phyloP scores from a whole-genome alignment of 1,140 invertebrate genomes.

The Forficula auricularia region DNA sequence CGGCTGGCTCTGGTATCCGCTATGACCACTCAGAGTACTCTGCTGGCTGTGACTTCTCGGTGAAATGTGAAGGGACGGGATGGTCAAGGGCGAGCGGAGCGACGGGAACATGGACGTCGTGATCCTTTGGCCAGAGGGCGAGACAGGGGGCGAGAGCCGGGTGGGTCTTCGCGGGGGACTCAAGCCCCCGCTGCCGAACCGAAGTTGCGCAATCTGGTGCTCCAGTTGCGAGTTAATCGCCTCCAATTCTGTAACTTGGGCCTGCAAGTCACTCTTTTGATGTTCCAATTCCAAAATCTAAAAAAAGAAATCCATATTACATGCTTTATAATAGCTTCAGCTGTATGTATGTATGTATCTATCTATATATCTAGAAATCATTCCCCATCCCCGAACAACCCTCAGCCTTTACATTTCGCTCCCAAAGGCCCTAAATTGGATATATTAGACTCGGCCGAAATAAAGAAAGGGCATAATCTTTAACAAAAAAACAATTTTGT shows the following conservation, averaged over 20 bases:
- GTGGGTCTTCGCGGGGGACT: neutral
- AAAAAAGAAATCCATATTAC: neutral
- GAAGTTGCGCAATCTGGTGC: too few species aligned
- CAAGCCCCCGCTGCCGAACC: too few species aligned
- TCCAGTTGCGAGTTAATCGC: conserved; percentile 9
- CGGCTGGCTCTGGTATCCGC: too few species aligned
- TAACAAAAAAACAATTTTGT: neutral
- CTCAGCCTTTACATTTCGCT: too few species aligned
- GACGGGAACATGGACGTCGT: neutral
- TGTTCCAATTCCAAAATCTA: conserved; percentile 23
- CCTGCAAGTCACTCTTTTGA: conserved; percentile 24
- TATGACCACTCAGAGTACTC: too few species aligned
- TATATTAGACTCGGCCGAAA: too few species aligned
- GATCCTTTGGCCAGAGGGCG: neutral
- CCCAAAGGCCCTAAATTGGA: too few species aligned
- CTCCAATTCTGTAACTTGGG: conserved; percentile 25
- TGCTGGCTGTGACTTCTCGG: too few species aligned
- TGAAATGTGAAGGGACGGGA: neutral
- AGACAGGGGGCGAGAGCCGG: neutral
- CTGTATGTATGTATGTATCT: too few species aligned
- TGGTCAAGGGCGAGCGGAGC: neutral
- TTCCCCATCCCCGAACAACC: too few species aligned
- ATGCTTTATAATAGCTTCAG: too few species aligned
- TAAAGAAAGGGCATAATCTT: neutral
- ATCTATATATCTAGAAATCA: too few species aligned